A percentile compares a stretch with the other conserved stretches of the same genome.
phyloP scores from a whole-genome alignment of 2,113 vertebrate genomes.

The Xiphophorus couchianus region DNA sequence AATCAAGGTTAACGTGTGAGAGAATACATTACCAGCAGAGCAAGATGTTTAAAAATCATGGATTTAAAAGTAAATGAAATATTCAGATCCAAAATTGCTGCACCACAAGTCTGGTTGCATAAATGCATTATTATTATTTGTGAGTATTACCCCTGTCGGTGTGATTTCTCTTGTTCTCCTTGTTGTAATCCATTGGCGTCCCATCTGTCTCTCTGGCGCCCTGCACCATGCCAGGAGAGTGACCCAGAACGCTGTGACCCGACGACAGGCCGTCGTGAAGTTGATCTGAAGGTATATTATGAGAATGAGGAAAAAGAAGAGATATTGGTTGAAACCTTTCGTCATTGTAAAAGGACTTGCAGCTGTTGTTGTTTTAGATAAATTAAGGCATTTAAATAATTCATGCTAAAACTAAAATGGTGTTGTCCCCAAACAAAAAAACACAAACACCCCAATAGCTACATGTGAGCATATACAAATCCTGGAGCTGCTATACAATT shows the following conservation, averaged over 20 bases:
- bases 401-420: background rate
- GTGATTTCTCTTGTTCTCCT: slow-evolving; percentile 90
- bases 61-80: background rate
- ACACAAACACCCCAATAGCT: background rate
- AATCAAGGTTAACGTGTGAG: slow-evolving; percentile 8
- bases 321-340: too few species aligned
- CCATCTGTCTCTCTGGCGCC: slow-evolving; percentile 89
- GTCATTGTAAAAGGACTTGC: background rate
- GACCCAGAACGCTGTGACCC: slow-evolving; percentile 90
- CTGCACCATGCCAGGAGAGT: slow-evolving; percentile 87
- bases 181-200: slow-evolving; percentile 88
- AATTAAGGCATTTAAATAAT: background rate
- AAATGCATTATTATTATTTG: background rate
- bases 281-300: slow-evolving; percentile 78
- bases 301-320: background rate
- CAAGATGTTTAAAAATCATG: background rate
- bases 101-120: background rate
- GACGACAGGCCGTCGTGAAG: slow-evolving; percentile 91
- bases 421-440: background rate
- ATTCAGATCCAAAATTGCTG: background rate
- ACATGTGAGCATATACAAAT: background rate
- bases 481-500: background rate
- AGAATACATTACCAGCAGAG: background rate
- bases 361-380: background rate
- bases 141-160: slow-evolving; percentile 86